phyloP scores from a whole-genome alignment of 2,797 vertebrate species.

The Poeciliopsis infans region DNA sequence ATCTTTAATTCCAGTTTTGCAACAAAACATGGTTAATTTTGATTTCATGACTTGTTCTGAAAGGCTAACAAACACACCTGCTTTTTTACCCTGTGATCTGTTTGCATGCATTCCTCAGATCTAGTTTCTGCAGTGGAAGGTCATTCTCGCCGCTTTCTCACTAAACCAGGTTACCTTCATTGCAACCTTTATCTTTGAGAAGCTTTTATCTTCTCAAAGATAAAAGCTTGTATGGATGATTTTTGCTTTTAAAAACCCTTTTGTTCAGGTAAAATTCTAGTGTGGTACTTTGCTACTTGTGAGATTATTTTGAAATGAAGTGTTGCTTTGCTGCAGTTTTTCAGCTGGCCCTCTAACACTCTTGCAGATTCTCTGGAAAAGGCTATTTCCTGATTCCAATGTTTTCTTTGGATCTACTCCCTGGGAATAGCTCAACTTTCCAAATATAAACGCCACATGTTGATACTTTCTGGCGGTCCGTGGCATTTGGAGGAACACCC shows the following conservation, averaged over 20 bases:
- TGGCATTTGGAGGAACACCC: constrained; percentile 66
- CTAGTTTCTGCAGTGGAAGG: neutral
- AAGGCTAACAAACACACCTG: neutral
- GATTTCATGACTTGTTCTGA: neutral
- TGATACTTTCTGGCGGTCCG: constrained; percentile 55
- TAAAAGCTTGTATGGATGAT: neutral
- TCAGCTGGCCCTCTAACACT: constrained; percentile 20
- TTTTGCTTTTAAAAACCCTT: neutral
- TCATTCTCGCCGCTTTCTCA: neutral
- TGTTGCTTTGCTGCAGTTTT: constrained; percentile 31
- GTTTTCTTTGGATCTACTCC: constrained; percentile 68
- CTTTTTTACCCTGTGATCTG: neutral
- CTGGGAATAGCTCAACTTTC: constrained; percentile 72
- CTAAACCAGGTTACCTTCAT: neutral
- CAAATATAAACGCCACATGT: constrained; percentile 77
- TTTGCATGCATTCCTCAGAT: neutral
- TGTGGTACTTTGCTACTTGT: no score
- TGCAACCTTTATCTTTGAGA: no score
- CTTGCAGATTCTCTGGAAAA: constrained; percentile 59
- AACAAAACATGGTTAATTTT: neutral
- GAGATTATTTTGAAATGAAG: neutral
- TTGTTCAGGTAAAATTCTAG: neutral
- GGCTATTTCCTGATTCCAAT: constrained; percentile 67
- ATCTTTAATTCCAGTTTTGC: neutral
- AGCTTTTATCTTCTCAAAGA: no score